phyloP scores from a whole-genome alignment of 2,113 vertebrate species.

The Corythaeola cristata region DNA sequence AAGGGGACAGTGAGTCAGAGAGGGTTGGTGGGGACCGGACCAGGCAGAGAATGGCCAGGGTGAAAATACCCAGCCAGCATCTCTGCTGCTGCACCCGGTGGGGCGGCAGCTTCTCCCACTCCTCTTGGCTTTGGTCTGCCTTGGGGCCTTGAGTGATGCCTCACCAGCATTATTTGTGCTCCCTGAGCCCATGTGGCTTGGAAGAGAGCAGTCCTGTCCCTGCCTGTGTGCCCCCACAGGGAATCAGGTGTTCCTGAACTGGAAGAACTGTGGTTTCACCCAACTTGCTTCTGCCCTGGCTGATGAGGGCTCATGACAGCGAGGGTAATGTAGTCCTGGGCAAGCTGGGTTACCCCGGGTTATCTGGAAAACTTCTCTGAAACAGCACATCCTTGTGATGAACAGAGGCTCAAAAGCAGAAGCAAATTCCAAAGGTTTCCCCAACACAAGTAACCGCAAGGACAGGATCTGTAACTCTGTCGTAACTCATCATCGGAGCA shows the following conservation, averaged over 20 bases:
- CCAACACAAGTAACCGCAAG: neutral
- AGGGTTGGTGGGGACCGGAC: neutral
- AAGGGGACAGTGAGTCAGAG: neutral
- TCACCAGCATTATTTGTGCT: neutral
- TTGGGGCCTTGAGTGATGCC: neutral
- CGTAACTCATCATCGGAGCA: neutral
- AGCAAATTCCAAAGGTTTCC: neutral
- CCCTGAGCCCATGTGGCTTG: neutral
- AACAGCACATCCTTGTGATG: neutral
- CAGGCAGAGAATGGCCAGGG: neutral
- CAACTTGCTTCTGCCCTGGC: neutral
- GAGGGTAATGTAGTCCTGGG: neutral
- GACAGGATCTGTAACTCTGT: neutral
- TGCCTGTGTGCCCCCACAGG: fast-evolving
- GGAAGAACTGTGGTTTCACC: neutral
- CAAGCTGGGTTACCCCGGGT: neutral
- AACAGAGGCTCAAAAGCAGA: neutral
- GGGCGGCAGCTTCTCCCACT: neutral
- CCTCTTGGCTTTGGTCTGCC: neutral
- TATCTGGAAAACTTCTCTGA: neutral
- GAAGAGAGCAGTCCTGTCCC: neutral
- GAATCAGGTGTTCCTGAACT: neutral
- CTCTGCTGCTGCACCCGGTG: neutral
- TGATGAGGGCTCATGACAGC: neutral
- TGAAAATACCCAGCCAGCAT: neutral